Evolutionary conservation across 2,888 invertebrate genomes (phyloP), one percentile per base, ranked within the genome.

Genomic region (Polymixis flavicincta): DNA sequence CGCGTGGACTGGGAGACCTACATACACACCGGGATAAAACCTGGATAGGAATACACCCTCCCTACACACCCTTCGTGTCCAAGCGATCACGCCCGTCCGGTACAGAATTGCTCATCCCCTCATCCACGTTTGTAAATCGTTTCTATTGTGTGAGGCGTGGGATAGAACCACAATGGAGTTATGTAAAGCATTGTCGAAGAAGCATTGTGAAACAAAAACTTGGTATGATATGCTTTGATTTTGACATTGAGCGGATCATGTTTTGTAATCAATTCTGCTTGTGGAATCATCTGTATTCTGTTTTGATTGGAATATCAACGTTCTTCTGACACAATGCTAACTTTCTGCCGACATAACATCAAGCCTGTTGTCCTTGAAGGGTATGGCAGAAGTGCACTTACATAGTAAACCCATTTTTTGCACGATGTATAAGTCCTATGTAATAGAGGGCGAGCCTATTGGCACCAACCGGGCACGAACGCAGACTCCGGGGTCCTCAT

Each of bases 81-180:
- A n/a, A n/a, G n/a, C n/a, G n/a, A n/a, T n/a, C n/a, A n/a, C n/a
- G n/a, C n/a, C n/a, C n/a, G n/a, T n/a, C n/a, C n/a, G n/a, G n/a
- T n/a, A n/a, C n/a, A n/a, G n/a, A n/a, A 78, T 22, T 50, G 57
- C 13, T 52, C 79, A 66, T 80, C 68, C 5, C 6, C 37, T 37
- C 37, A 37, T 6, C 37, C 37, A n/a, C 19, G 14, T 68, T 67
- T 63, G 60, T 57, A 69, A 54, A 48, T 70, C 64, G 37, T 32
- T 45, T 1, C 25, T 14, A 81, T 76, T 81, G 65, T 80, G 14
- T 45, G 5, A 7, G 22, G 25, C 71, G 65, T 71, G 71, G 28
- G 71, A 81, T 2, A 37, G 19, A 11, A 61, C 9, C 13, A 80
- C 80, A 80, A 80, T 76, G 68, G 66, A 42, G 65, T 80, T 72